Conservation (phyloP, 2,113 vertebrate species). For the Coreoperca whiteheadi region DNA sequence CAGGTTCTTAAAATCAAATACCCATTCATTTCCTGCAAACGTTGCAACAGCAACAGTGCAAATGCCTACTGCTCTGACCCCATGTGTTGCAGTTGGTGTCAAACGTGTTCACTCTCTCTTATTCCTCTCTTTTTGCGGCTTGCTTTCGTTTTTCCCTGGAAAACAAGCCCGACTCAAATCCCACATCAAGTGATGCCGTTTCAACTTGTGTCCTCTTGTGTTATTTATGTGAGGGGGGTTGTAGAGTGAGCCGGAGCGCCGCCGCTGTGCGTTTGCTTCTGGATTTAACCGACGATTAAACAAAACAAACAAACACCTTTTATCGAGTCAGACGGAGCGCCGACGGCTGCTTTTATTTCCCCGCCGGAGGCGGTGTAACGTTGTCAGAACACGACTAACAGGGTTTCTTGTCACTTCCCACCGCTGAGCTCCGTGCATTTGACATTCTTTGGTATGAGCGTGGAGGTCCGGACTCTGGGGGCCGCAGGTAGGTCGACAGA, state of each 20-base stretch:
- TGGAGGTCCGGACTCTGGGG: conserved; percentile 46
- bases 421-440: conserved; percentile 15
- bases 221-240: conserved; percentile 22
- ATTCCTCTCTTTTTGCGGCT: neutral
- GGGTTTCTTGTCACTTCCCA: conserved; percentile 48
- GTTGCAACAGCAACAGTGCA: too few species aligned
- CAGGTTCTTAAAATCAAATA: too few species aligned
- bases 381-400: conserved; percentile 38
- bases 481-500: conserved; percentile 7
- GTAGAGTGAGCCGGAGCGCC: neutral
- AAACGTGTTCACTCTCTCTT: neutral
- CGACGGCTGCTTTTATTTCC: conserved; percentile 12
- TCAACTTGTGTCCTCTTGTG: conserved; percentile 19
- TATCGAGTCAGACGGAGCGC: neutral
- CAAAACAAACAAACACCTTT: too few species aligned
- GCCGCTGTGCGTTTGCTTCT: neutral
- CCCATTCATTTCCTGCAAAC: too few species aligned
- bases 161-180: neutral
- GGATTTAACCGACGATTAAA: too few species aligned
- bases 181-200: conserved; percentile 31
- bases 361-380: conserved; percentile 22
- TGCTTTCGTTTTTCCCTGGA: neutral
- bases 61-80: neutral
- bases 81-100: neutral
- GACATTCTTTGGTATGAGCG: conserved; percentile 40